phyloP scores from a whole-genome alignment of 2,888 invertebrate genomes.

The Thysanoteuthis rhombus region DNA sequence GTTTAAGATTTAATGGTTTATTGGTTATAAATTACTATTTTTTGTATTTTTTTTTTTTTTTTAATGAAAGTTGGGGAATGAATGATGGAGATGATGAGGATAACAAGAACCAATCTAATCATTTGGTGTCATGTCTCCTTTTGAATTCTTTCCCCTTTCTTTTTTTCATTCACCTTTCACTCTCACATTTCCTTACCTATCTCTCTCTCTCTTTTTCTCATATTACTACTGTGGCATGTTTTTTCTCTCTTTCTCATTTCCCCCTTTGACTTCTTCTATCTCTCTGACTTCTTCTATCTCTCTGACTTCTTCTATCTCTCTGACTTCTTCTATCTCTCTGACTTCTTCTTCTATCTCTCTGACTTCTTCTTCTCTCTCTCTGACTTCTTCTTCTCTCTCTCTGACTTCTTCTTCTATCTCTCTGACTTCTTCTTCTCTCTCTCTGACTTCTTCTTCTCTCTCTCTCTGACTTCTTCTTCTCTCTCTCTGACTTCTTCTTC shows the following conservation, averaged over 20 bases:
- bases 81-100: too few species aligned
- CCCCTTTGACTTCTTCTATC: too few species aligned
- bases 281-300: not conserved
- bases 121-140: not conserved
- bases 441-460: not conserved
- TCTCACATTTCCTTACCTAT: not conserved
- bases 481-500: not conserved
- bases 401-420: too few species aligned
- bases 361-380: not conserved
- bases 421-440: not conserved
- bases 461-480: not conserved
- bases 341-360: accelerated
- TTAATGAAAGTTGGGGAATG: too few species aligned
- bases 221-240: not conserved
- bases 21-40: too few species aligned
- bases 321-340: not conserved
- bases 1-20: too few species aligned
- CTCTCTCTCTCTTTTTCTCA: not conserved
- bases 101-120: too few species aligned
- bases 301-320: not conserved
- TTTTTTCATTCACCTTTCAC: not conserved
- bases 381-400: too few species aligned
- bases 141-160: too few species aligned
- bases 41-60: too few species aligned
- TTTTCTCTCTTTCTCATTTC: not conserved